Evolutionary conservation across 2,888 invertebrate species (phyloP).

Genomic region (Danaus chrysippus): DNA sequence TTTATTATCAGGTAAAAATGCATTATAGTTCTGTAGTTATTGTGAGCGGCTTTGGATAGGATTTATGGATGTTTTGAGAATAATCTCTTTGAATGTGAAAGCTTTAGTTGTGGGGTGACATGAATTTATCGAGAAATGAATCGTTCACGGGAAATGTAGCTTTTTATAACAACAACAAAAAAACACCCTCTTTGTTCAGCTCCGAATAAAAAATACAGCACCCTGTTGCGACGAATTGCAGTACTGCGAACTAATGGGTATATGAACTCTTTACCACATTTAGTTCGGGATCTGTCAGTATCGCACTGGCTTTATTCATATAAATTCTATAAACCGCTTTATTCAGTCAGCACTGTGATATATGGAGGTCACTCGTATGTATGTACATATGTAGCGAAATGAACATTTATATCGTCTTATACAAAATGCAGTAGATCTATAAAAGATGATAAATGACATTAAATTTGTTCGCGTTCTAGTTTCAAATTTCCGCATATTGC

Average conservation of each 20-base stretch:
- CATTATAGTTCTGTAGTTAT: slow-evolving; percentile 10
- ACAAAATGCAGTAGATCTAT: slow-evolving; percentile 1
- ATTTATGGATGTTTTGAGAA: slow-evolving; percentile 18
- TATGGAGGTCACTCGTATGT: no score
- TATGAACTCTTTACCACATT: no score
- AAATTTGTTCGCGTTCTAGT: slow-evolving; percentile 1
- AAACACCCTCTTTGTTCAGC: background rate
- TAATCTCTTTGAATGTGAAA: slow-evolving; percentile 1
- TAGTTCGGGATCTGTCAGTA: no score
- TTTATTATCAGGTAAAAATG: slow-evolving; percentile 19
- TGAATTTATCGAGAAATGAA: background rate
- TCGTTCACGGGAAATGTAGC: background rate
- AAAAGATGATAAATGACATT: slow-evolving; percentile 2
- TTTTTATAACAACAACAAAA: background rate
- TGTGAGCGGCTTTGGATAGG: slow-evolving; percentile 15
- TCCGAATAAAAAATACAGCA: background rate
- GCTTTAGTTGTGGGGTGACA: background rate
- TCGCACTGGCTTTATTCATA: no score
- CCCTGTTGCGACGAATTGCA: background rate
- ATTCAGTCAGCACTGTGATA: no score
- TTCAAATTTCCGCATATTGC: background rate
- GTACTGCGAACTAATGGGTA: no score
- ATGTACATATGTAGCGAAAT: background rate
- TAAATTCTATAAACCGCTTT: no score
- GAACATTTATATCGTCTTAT: background rate